Evolutionary conservation across 2,888 invertebrate species (phyloP).

Genomic region (Sphaerophoria rueppellii): DNA sequence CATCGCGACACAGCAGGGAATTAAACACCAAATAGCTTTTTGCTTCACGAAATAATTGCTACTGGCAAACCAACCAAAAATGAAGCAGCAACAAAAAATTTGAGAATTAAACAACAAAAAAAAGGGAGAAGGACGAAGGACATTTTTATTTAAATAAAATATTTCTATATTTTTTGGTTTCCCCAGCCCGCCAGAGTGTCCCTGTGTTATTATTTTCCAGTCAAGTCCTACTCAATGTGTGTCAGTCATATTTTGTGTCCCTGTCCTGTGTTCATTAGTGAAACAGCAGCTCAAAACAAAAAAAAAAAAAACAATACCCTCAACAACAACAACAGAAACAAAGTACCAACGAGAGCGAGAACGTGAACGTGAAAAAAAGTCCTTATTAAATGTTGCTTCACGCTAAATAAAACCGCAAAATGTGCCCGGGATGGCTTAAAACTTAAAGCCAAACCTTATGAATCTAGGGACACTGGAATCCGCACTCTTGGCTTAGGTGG

Average conservation of each 20-base stretch:
- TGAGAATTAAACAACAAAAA: neutral
- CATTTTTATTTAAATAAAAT: conserved; percentile 59
- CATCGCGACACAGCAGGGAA: conserved; percentile 67
- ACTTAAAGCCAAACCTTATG: conserved; percentile 46
- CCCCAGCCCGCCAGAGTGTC: conserved; percentile 1
- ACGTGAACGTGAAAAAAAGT: conserved; percentile 6
- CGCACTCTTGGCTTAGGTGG: conserved; percentile 44
- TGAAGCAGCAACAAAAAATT: neutral
- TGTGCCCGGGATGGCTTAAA: conserved; percentile 43
- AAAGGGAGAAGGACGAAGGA: conserved; percentile 51
- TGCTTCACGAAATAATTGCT: conserved; percentile 66
- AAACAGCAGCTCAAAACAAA: conserved; percentile 5
- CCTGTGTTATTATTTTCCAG: conserved; percentile 47
- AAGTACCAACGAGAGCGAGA: neutral
- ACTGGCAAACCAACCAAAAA: conserved; percentile 35
- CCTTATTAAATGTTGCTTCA: conserved; percentile 46
- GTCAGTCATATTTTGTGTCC: conserved; percentile 36
- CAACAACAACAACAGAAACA: neutral
- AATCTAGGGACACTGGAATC: conserved; percentile 12
- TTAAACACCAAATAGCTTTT: conserved; percentile 71
- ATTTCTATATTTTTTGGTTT: conserved; percentile 25
- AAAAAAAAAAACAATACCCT: conserved; percentile 8
- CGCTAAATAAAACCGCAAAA: conserved; percentile 52
- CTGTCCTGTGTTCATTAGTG: conserved; percentile 45
- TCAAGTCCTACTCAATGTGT: conserved; percentile 52